These are phyloP conservation scores for Papilio machaon DNA, from an alignment of 1,140 invertebrate genomes.

Conservation along the genomic window DNA sequence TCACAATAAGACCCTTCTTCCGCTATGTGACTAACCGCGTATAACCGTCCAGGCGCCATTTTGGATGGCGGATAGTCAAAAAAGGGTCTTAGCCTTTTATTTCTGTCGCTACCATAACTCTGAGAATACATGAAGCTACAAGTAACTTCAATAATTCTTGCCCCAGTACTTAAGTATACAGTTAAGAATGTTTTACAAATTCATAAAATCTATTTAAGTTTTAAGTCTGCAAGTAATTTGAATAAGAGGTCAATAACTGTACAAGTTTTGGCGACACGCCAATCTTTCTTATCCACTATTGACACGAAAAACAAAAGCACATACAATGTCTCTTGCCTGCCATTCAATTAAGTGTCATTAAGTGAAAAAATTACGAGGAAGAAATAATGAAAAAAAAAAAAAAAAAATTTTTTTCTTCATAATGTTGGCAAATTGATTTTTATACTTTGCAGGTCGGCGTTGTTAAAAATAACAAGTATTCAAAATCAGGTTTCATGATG, in stretches of 20 bases:
- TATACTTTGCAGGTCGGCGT: conserved; percentile 61
- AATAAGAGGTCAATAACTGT: not conserved
- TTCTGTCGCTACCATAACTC: too few species aligned
- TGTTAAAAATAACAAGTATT: conserved; percentile 65
- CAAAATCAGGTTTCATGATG: conserved; percentile 67
- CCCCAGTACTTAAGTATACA: not conserved
- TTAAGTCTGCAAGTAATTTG: not conserved
- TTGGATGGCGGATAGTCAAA: too few species aligned
- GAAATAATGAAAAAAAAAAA: not conserved
- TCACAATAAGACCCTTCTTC: too few species aligned
- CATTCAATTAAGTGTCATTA: not conserved
- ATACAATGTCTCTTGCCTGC: not conserved
- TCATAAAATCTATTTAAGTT: not conserved
- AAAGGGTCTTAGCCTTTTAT: too few species aligned
- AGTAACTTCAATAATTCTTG: too few species aligned
- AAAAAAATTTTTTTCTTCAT: not conserved
- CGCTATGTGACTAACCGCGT: too few species aligned
- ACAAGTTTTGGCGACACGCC: not conserved
- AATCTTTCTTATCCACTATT: conserved; percentile 12
- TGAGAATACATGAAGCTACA: too few species aligned
- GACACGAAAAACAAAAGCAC: not conserved
- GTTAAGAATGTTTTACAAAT: not conserved
- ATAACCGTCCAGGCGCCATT: too few species aligned
- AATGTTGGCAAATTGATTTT: conserved; percentile 10
- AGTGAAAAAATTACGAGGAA: not conserved